Base-by-base conservation (phyloP, 2,113 vertebrate species). In the Hucho hucho region DNA sequence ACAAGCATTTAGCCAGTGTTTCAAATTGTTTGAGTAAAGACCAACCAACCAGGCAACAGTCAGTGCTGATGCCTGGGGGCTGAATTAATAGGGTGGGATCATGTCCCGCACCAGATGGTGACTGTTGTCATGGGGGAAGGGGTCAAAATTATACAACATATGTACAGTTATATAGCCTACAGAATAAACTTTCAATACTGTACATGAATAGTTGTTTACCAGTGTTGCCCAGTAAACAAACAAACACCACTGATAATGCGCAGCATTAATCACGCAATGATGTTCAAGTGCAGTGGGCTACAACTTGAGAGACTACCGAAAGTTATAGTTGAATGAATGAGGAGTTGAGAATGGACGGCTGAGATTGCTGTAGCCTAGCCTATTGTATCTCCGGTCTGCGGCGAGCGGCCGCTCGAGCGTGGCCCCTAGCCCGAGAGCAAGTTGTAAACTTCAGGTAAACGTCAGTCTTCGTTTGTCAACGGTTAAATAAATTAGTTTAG, bases 71-170 rank as follows among this genome's bases (percentile, higher is more conserved):
- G 24, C 22, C 26, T 69, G 32, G 37, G 32, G 37, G 32, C 5
- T 47, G 43, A 26, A 67, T 67, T 69, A 22, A 47, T 47, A 25
- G 67, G 28, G 67, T 24, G 67, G 67, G 67, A 69, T 69, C 29
- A 90, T 88, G 80, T 82, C 85, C 87, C 81, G 83, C 84, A 82
- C 20, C 89, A 89, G 88, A 88, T 88, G 89, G 86, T 80, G 81
- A 75, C 67, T 81, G 77, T 76, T 81, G 74, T 58, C 74, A 32
- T 72, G 64, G 58, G 59, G 75, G 49, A 4, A 20, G 12, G 37
- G 37, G 64, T 73, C 83, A 84, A 88, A 3, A 72, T 7, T 56
- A 28, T 29, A 29, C 70, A 32, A 58, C 49, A n/a, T 64, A 63
- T 47, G 37, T 68, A 43, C 37, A 43, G 37, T 43, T 43, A 43